Percentiles rank a stretch among this genome's conserved stretches.
These are phyloP conservation scores for Eidolon dupreanum DNA, from an alignment of 2,797 vertebrate genomes.

Conservation along the genomic window DNA sequence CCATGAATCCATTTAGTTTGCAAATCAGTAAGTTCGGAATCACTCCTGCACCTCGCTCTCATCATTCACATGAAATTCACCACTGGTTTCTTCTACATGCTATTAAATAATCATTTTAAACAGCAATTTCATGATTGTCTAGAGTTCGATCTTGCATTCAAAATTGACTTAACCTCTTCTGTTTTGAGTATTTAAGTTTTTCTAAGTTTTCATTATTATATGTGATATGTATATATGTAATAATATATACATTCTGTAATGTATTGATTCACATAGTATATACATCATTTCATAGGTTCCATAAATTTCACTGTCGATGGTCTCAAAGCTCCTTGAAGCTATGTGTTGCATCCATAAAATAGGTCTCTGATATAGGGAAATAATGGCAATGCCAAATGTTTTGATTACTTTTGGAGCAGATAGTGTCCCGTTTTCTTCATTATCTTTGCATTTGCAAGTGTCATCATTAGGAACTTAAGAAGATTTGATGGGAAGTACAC, in stretches of 20 bases:
- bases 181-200: background rate
- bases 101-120: background rate
- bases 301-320: background rate
- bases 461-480: background rate
- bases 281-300: background rate
- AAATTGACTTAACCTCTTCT: background rate
- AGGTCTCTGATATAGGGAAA: background rate
- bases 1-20: background rate
- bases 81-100: background rate
- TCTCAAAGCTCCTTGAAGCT: background rate
- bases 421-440: background rate
- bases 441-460: background rate
- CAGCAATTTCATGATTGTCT: background rate
- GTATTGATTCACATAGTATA: background rate
- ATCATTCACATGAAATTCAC: background rate
- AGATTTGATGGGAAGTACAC: background rate
- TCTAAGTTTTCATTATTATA: background rate
- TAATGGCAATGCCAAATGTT: background rate
- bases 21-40: background rate
- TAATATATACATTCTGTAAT: background rate
- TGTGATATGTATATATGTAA: background rate
- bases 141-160: background rate
- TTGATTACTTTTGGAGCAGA: constrained; percentile 8
- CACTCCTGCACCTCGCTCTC: background rate
- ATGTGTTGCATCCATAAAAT: background rate